Percentiles rank a stretch among this genome's conserved stretches.
These are phyloP conservation scores for Dicaeum eximium DNA, from an alignment of 2,113 vertebrate genomes.

Conservation along the genomic window DNA sequence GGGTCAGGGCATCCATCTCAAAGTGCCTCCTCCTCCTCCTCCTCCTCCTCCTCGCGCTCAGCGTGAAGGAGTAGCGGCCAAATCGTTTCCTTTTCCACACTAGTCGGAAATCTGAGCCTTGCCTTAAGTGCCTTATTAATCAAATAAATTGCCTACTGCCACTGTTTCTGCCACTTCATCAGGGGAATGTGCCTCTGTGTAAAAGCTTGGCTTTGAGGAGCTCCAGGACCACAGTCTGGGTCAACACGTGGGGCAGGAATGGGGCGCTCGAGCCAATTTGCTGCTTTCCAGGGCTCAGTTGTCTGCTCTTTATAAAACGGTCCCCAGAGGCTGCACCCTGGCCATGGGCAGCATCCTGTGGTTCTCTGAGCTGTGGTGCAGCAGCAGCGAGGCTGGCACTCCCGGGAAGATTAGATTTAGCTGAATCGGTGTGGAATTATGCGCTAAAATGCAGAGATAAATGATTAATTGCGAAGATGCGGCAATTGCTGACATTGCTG, in stretches of 20 bases:
- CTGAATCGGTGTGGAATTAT: neutral
- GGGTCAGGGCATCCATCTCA: neutral
- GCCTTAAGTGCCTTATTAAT: conserved; percentile 1
- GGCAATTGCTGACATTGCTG: neutral
- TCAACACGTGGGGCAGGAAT: neutral
- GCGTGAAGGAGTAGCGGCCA: neutral
- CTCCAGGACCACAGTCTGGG: neutral
- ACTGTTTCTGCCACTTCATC: neutral
- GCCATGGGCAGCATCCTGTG: neutral
- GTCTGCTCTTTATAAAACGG: neutral
- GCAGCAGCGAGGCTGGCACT: neutral
- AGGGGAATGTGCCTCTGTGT: neutral
- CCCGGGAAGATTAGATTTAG: neutral
- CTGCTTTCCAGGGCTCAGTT: neutral
- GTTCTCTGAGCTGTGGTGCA: neutral
- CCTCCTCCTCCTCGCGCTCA: accelerated
- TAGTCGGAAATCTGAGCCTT: neutral
- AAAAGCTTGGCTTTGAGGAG: neutral
- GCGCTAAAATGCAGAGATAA: neutral
- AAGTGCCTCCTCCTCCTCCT: neutral
- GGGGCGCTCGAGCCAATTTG: neutral
- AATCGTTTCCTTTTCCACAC: neutral
- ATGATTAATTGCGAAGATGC: conserved; percentile 20
- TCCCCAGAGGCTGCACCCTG: neutral
- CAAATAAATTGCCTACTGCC: neutral